Percentiles rank a stretch among this genome's conserved stretches.
phyloP scores from a whole-genome alignment of 2,113 vertebrate genomes.

The Tetrax tetrax region DNA sequence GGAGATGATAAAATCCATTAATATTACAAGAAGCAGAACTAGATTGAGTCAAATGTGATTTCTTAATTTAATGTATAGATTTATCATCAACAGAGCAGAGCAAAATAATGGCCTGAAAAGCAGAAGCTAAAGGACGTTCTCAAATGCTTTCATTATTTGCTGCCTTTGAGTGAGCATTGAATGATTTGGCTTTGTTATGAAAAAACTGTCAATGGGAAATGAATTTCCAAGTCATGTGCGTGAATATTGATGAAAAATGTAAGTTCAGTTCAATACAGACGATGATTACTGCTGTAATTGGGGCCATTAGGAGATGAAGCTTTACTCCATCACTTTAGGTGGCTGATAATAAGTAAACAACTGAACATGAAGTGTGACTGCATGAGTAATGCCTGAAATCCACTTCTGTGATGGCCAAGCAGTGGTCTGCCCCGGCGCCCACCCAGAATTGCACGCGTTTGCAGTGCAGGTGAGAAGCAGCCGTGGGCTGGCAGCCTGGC shows the following conservation, averaged over 20 bases:
- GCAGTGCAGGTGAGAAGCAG: not conserved
- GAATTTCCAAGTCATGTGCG: constrained; percentile 28
- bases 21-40: not conserved
- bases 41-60: constrained; percentile 4
- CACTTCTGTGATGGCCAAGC: not conserved
- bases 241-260: constrained; percentile 31
- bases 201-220: constrained; percentile 33
- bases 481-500: not conserved
- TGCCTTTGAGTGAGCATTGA: not conserved
- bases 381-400: not conserved
- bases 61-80: not conserved
- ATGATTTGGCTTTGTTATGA: not conserved
- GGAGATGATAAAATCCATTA: not conserved
- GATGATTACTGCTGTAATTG: constrained; percentile 21
- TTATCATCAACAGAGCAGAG: not conserved
- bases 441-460: accelerated
- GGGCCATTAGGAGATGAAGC: constrained; percentile 2
- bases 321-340: not conserved
- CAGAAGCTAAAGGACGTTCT: not conserved
- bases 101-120: not conserved
- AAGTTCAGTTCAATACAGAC: not conserved
- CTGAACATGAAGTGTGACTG: not conserved
- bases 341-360: not conserved
- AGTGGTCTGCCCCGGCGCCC: not conserved
- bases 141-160: not conserved